Conservation (phyloP, 2,113 vertebrate genomes). For the Chlorodrepanis virens region DNA sequence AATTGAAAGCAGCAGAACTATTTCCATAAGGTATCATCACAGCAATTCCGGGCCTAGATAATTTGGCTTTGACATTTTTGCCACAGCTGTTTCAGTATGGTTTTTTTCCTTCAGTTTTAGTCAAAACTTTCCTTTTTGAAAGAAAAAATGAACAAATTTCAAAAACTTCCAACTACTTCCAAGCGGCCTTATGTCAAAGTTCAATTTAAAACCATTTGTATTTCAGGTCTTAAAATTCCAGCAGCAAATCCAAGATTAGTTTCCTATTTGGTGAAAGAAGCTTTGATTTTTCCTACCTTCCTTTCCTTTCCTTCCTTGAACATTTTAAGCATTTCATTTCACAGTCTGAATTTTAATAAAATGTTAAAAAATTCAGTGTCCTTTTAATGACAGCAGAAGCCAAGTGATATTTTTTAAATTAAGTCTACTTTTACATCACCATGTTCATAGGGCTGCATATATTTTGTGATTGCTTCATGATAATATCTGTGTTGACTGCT, state of each 20-base stretch:
- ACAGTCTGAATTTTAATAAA: neutral
- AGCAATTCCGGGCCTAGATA: neutral
- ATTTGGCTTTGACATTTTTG: conserved; percentile 1
- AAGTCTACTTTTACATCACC: conserved; percentile 38
- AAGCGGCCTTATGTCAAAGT: neutral
- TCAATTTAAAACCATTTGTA: neutral
- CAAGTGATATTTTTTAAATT: conserved; percentile 47
- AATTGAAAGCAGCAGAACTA: neutral
- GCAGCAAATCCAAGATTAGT: neutral
- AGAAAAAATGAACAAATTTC: neutral
- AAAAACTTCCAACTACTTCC: neutral
- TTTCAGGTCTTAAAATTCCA: neutral
- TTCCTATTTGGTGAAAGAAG: neutral
- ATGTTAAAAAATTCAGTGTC: neutral
- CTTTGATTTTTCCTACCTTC: neutral
- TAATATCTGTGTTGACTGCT: conserved; percentile 41
- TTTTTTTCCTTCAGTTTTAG: neutral
- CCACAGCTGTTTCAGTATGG: neutral
- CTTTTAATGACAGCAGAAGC: neutral
- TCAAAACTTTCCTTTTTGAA: neutral
- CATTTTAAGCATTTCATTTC: neutral
- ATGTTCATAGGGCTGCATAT: neutral
- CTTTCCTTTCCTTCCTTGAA: neutral
- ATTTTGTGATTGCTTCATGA: conserved; percentile 6
- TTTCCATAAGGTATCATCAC: neutral